These are phyloP conservation scores for Lochmaea capreae DNA, from an alignment of 2,888 invertebrate genomes.

Conservation along the genomic window DNA sequence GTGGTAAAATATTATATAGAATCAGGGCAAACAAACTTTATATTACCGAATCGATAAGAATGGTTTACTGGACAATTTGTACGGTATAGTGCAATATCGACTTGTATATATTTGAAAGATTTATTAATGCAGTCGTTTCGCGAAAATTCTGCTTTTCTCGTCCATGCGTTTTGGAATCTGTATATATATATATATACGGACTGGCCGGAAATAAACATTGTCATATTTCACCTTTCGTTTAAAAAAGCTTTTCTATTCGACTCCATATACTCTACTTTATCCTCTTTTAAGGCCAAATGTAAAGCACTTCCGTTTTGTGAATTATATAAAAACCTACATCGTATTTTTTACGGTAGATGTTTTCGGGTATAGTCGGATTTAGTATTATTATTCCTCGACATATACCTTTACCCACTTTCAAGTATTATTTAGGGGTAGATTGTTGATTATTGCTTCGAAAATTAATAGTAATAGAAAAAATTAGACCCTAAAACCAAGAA, in stretches of 20 bases:
- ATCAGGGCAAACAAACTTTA: conserved; percentile 30
- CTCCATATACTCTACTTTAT: conserved; percentile 34
- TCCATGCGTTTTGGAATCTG: neutral
- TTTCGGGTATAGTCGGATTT: neutral
- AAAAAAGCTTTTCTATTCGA: conserved; percentile 31
- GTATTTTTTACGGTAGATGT: conserved; percentile 5
- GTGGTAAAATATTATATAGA: conserved; percentile 27
- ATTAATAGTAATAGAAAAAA: no score
- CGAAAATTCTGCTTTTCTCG: conserved; percentile 43
- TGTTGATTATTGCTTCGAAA: no score
- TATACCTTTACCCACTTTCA: neutral
- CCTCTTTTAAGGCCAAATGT: conserved; percentile 33
- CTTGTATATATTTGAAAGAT: conserved; percentile 50
- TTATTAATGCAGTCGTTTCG: conserved; percentile 55
- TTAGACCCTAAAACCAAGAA: no score
- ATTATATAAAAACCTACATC: conserved; percentile 12
- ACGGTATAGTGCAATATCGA: conserved; percentile 48
- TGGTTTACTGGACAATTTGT: conserved; percentile 50
- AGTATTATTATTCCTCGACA: neutral
- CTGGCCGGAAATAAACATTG: conserved; percentile 48
- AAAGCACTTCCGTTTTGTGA: conserved; percentile 31
- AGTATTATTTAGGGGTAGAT: no score
- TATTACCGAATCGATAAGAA: conserved; percentile 46
- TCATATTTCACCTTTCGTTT: conserved; percentile 47
- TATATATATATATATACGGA: conserved; percentile 13